Conservation (phyloP, 2,888 invertebrate species). For the Ormyrus rosae region DNA sequence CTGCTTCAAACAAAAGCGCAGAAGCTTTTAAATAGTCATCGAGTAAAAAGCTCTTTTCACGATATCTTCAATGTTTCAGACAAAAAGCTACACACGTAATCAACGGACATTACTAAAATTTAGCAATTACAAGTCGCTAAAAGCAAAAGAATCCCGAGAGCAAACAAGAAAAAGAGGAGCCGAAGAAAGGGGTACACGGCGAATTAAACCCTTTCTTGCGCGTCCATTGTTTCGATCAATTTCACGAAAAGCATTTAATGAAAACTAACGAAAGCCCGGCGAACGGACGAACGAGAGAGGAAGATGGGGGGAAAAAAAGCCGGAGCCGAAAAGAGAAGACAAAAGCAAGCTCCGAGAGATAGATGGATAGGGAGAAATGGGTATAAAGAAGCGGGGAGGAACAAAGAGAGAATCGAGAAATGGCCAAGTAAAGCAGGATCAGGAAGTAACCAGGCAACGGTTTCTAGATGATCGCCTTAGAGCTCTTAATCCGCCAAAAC, state of each 20-base stretch:
- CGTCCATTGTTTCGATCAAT: constrained; percentile 49
- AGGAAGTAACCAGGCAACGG: constrained; percentile 4
- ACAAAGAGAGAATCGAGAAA: constrained; percentile 12
- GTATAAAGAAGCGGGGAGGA: constrained; percentile 4
- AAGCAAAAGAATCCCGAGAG: constrained; percentile 4
- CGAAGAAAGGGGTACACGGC: constrained; percentile 6
- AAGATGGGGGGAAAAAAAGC: background rate
- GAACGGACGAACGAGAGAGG: too few species aligned
- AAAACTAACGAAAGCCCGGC: constrained; percentile 40
- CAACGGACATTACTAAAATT: background rate
- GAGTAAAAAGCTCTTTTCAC: too few species aligned
- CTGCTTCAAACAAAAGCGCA: too few species aligned
- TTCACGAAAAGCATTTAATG: constrained; percentile 45
- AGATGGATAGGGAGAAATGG: background rate
- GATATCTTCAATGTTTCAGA: too few species aligned
- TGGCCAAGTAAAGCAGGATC: constrained; percentile 10
- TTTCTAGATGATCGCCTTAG: constrained; percentile 52
- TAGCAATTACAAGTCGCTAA: background rate
- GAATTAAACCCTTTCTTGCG: constrained; percentile 39
- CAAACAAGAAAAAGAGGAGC: background rate
- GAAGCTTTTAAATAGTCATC: too few species aligned
- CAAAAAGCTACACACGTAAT: background rate
- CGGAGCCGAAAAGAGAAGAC: background rate
- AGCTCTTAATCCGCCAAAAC: constrained; percentile 48
- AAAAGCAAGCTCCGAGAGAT: background rate